Conservation (phyloP, 2,113 vertebrate species). For the western clawed frog (Xenopus tropicalis) region UCB_Xtro_10.0 CM004443.2:155879001-155879500, state of each 20-base stretch:
- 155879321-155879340: slow-evolving; percentile 51
- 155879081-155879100: no score
- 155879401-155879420: slow-evolving; percentile 28
- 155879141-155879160: slow-evolving; percentile 4
- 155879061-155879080: no score
- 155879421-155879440: slow-evolving; percentile 6
- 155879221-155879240: slow-evolving; percentile 33
- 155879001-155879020: no score
- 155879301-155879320: slow-evolving; percentile 50
- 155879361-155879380: slow-evolving; percentile 55
- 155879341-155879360: slow-evolving; percentile 46
- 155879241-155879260: slow-evolving; percentile 36
- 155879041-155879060: no score
- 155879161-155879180: slow-evolving; percentile 1
- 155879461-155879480: slow-evolving; percentile 30
- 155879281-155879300: slow-evolving; percentile 46
- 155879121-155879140: no score
- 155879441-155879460: slow-evolving; percentile 9
- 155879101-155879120: no score
- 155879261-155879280: slow-evolving; percentile 46
- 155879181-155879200: slow-evolving; percentile 17
- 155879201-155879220: slow-evolving; percentile 46
- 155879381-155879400: slow-evolving; percentile 34
- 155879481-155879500: neutral
- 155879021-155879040: no score